Base-by-base conservation (phyloP, 2,888 invertebrate species). In the Vesta saturnalis region DNA sequence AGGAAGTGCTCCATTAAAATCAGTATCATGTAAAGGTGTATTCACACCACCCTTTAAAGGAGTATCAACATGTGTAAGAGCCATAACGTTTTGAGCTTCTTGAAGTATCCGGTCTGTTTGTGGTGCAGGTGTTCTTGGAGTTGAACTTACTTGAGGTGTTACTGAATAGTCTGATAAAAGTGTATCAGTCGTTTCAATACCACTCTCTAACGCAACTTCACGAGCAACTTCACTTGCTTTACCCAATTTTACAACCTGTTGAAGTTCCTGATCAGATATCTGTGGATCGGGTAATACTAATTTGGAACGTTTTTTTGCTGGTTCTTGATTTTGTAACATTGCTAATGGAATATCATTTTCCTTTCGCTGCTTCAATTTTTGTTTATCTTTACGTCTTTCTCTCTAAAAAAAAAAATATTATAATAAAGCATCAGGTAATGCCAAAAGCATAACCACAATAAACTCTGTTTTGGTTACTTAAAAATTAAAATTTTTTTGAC, bases 71-170 rank as follows among this genome's bases (percentile, higher is more conserved):
- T 99, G 97, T 0, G 96, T 96, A 16, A 99, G 86, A 0, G 99
- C 98, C 95, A 99, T 97, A 80, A 99, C 94, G 82, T 99, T 99
- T 84, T 99, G 97, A 0, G 99, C 99, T 85, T 99, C 99, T 90
- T 97, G 92, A 70, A 94, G 87, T 72, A 93, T 91, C 74, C 90
- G 89, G 84, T 97, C 96, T 10, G 93, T 93, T 63, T 91, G 90
- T 1, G 90, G 91, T 1, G 94, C 92, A 1, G 97, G 96, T 0
- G 97, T 97, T 67, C 97, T 88, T 0, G 97, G 96, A 16, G 92
- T 91, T 22, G 90, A 90, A 30, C 85, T 81, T 59, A 90, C 88
- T 73, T 89, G 87, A 0, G 91, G 91, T 3, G 93, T 89, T 58
- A 94, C 90, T 5, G 94, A 93, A 85, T 98, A 99, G 84, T 98